phyloP scores from a whole-genome alignment of 2,797 vertebrate species.

The Etheostoma perlongum region DNA sequence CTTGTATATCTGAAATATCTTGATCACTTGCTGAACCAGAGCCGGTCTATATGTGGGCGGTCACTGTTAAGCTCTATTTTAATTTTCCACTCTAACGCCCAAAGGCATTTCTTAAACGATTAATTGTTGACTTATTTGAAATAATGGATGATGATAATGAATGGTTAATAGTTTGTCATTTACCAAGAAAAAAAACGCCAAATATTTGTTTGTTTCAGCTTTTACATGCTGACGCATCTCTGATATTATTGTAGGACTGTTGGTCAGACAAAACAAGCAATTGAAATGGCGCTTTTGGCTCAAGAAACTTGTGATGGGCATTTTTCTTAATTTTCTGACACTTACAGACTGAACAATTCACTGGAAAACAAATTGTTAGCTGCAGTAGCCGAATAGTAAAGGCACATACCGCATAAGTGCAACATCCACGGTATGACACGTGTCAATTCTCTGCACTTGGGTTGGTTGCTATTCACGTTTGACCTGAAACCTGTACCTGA shows the following conservation, averaged over 20 bases:
- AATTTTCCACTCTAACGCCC: neutral
- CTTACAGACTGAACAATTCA: neutral
- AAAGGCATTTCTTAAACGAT: neutral
- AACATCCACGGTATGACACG: too few species aligned
- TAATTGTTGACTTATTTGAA: neutral
- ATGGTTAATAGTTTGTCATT: too few species aligned
- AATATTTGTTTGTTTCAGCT: too few species aligned
- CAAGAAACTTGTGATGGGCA: neutral
- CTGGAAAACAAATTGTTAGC: neutral
- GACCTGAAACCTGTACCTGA: too few species aligned
- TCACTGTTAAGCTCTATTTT: neutral
- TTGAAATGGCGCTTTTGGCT: neutral
- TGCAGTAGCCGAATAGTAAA: neutral
- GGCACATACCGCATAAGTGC: too few species aligned
- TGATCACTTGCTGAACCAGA: too few species aligned
- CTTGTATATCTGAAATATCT: too few species aligned
- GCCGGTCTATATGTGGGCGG: too few species aligned
- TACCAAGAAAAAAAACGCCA: neutral
- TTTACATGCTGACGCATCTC: neutral
- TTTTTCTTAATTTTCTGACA: neutral
- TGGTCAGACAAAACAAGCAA: neutral
- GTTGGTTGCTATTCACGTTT: too few species aligned
- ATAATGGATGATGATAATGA: neutral
- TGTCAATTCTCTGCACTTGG: too few species aligned
- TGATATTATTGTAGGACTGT: neutral